Percentiles rank a stretch among this genome's conserved stretches.
Conservation (phyloP, 2,113 vertebrate genomes). For the Calidris pygmaea region DNA sequence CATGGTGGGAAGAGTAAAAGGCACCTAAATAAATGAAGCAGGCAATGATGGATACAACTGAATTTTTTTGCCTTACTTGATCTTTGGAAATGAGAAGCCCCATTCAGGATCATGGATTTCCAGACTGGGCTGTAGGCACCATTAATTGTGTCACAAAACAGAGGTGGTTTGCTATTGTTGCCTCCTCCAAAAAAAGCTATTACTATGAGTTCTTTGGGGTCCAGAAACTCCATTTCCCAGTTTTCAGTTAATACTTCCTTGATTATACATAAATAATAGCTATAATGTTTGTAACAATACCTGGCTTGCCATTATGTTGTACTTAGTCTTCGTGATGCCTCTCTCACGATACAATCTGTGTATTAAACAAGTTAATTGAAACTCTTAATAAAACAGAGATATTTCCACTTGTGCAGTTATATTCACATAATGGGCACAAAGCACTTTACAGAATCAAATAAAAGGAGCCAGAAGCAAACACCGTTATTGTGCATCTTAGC, state of each 20-base stretch:
- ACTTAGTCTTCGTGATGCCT: neutral
- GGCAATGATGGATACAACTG: neutral
- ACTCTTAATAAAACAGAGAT: neutral
- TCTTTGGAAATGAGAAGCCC: neutral
- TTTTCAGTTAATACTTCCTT: neutral
- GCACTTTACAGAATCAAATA: neutral
- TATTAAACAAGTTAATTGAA: constrained; percentile 41
- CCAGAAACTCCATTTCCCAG: neutral
- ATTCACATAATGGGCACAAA: neutral
- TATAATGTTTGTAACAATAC: neutral
- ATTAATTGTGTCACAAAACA: neutral
- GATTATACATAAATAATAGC: neutral
- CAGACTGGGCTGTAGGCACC: neutral
- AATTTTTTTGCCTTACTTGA: neutral
- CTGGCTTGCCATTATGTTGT: neutral
- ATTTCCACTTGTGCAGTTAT: neutral
- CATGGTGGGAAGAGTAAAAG: neutral
- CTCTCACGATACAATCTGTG: neutral
- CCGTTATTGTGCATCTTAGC: neutral
- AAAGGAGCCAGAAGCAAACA: neutral
- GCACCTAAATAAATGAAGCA: neutral
- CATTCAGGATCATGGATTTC: neutral
- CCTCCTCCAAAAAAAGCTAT: neutral
- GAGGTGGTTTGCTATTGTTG: neutral
- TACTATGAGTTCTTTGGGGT: neutral